A percentile compares a stretch with the other conserved stretches of the same genome.
phyloP scores from a whole-genome alignment of 2,888 invertebrate species.

The Entomobrya multifasciata region DNA sequence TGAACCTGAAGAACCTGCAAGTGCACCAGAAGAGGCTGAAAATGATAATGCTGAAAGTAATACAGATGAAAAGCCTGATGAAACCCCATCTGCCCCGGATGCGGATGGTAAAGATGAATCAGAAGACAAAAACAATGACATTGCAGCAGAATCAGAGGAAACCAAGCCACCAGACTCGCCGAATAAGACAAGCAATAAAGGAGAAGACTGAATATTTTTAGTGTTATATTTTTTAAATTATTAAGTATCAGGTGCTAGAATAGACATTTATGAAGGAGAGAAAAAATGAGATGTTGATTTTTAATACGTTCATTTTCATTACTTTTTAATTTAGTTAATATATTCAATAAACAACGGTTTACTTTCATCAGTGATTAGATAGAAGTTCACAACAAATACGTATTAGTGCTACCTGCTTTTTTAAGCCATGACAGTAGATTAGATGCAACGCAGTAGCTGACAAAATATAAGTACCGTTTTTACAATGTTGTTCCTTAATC shows the following conservation, averaged over 20 bases:
- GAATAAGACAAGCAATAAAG: background rate
- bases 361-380: too few species aligned
- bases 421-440: too few species aligned
- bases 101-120: background rate
- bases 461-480: too few species aligned
- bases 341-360: too few species aligned
- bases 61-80: background rate
- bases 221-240: background rate
- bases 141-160: background rate
- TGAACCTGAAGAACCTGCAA: constrained; percentile 2
- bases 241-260: too few species aligned
- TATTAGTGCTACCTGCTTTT: too few species aligned
- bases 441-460: background rate
- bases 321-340: too few species aligned
- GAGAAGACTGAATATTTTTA: constrained; percentile 55
- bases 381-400: too few species aligned
- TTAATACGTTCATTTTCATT: too few species aligned
- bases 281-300: too few species aligned
- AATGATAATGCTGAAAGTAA: background rate
- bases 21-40: constrained; percentile 7
- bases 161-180: constrained; percentile 29
- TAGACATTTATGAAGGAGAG: too few species aligned
- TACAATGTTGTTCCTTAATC: too few species aligned
- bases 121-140: background rate
- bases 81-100: constrained; percentile 4